Conservation (phyloP, 1,140 invertebrate genomes). For the Argopecten irradians region DNA sequence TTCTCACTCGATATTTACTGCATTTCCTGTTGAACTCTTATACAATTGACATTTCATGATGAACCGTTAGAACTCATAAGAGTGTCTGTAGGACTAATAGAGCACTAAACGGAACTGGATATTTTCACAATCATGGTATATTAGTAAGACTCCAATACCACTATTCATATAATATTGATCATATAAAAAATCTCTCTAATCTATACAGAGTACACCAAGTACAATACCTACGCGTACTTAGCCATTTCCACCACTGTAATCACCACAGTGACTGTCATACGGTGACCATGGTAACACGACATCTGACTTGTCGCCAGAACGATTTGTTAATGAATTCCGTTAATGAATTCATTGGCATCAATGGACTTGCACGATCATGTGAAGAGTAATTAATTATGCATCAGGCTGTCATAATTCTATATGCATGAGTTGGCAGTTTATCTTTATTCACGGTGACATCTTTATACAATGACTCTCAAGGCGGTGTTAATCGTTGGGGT, state of each 20-base stretch:
- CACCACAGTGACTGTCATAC: not conserved
- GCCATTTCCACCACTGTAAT: not conserved
- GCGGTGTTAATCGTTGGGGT: not conserved
- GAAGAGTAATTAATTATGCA: not conserved
- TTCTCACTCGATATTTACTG: not conserved
- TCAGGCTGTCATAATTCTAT: not conserved
- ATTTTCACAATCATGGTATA: not conserved
- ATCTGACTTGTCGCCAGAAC: not conserved
- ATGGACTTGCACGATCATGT: not conserved
- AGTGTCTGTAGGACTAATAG: not conserved
- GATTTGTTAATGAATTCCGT: conserved; percentile 18
- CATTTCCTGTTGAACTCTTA: not conserved
- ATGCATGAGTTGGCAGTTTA: not conserved
- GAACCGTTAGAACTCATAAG: not conserved
- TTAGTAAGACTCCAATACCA: not conserved
- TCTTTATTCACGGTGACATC: not conserved
- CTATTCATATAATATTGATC: not conserved
- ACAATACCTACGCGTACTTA: not conserved
- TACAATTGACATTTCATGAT: not conserved
- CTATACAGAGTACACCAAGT: not conserved
- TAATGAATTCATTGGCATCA: not conserved
- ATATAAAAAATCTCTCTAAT: not conserved
- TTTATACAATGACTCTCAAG: not conserved
- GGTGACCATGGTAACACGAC: not conserved
- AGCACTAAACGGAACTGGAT: not conserved